Evolutionary conservation across 2,797 vertebrate genomes (phyloP), one percentile per base, ranked within the genome.

Genomic region (Oreochromis grahami): DNA sequence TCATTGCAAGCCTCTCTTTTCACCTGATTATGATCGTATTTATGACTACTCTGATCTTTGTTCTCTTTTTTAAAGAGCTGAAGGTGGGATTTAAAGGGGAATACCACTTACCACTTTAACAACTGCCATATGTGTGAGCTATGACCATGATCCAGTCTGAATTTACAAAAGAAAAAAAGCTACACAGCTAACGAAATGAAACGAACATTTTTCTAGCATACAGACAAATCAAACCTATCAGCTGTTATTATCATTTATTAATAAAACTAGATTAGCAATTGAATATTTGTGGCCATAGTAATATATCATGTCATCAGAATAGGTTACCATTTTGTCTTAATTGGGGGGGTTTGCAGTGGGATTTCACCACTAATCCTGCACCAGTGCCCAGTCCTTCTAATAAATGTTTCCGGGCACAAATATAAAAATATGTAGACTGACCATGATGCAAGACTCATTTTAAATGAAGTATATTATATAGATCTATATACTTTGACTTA

Each of bases 81-180:
- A 72, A 78, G 76, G 53, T 63, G n/a, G n/a, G 82, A 50, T 56
- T 72, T 76, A 80, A 82, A 82, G 65, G 84, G 79, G 12, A 84
- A 88, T 78, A 81, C 82, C 76, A 89, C 87, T 84, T 19, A 77
- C 24, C 15, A 77, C 26, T 41, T 80, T 77, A 86, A 84, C 51
- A 87, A 92, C 89, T 91, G 88, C 89, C 90, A 84, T 63, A 41
- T 82, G 2, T 76, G 81, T 78, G 53, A 70, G 81, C 52, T 24
- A 9, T 38, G 17, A 78, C 4, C 24, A 79, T 6, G n/a, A 74
- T 79, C 76, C 68, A 77, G 34, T 82, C 79, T 83, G 82, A 74
- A 87, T 80, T 80, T 79, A 70, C 38, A 80, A 74, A 29, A 50
- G 26, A 74, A 48, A 50, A 48, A 48, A 17, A 10, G 36, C 14